Base-by-base conservation (phyloP, 2,797 vertebrate genomes). In the Echeneis naucrates region DNA sequence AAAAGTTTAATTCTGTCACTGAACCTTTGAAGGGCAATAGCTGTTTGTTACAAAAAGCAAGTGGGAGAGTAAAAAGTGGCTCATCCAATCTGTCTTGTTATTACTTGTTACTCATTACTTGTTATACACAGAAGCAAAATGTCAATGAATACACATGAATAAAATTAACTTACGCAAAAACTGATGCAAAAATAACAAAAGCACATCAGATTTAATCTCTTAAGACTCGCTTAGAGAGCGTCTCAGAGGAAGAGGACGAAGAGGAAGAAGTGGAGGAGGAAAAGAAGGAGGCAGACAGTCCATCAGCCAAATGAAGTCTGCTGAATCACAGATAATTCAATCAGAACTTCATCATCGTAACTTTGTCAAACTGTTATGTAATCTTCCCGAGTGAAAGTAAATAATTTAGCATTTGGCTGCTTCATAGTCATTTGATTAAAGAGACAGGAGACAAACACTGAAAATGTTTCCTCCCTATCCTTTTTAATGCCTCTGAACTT, bases 241-340 rank as follows among this genome's bases (percentile, higher is more conserved):
- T 19, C 53, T 21, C 16, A 35, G 27, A 37, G 13, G 61, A 65
- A n/a, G 30, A 51, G 13, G n/a, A 66, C 2, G 21, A 64, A 17
- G 63, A 48, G 0, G 48, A 68, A 30, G 44, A 67, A 16, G 11
- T 59, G 2, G 24, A 67, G 24, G 65, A 42, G 4, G 35, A 58
- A 2, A 21, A 52, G 8, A 62, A 16, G 9, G 62, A 68, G 44
- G 40, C 37, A 71, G 64, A 60, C 35, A 2, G 48, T 51, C 51
- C 35, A 51, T 65, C 16, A 64, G 57, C 38, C 38, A 69, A 82
- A 45, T 72, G 42, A 78, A 82, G 72, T 80, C 79, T 73, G 42
- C 68, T 85, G 72, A 85, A 54, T 65, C 6, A 2, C 16, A 12
- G n/a, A 70, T 48, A 68, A 86, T 83, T 63, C 24, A 79, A 79